A percentile compares a stretch with the other conserved stretches of the same genome.
These are phyloP conservation scores for Margarornis squamiger DNA, from an alignment of 2,797 vertebrate genomes.

Conservation along the genomic window DNA sequence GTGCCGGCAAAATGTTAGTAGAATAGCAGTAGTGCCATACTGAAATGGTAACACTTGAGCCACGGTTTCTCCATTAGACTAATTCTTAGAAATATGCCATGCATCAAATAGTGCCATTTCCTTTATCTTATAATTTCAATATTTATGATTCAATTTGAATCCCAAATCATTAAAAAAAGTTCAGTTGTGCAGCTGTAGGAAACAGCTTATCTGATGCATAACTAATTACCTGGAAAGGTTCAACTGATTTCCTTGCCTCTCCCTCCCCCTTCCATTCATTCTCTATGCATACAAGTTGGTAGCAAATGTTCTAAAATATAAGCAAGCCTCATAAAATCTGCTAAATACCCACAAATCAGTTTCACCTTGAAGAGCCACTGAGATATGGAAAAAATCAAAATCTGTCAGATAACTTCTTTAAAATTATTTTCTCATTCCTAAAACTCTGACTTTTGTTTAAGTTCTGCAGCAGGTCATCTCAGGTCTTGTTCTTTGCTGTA, in stretches of 20 bases:
- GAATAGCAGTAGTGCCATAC: not conserved
- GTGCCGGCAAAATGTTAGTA: not conserved
- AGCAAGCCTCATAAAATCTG: not conserved
- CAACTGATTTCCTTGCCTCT: constrained; percentile 23
- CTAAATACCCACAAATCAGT: not conserved
- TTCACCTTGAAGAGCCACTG: not conserved
- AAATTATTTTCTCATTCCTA: not conserved
- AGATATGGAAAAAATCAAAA: not conserved
- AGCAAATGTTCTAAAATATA: constrained; percentile 8
- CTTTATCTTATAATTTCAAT: constrained; percentile 68
- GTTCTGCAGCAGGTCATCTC: not conserved
- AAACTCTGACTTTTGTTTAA: not conserved
- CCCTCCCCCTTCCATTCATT: not conserved
- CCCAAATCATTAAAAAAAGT: constrained; percentile 53
- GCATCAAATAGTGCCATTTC: constrained; percentile 54
- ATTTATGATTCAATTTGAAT: constrained; percentile 75
- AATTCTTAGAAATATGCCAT: constrained; percentile 57
- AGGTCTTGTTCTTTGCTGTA: fast-evolving
- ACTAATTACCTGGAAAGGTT: constrained; percentile 64
- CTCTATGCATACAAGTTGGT: not conserved
- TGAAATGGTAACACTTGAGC: not conserved
- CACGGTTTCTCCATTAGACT: constrained; percentile 19
- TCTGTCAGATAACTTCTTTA: not conserved
- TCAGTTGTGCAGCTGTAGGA: constrained; percentile 50
- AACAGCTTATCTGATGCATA: constrained; percentile 66